These are phyloP conservation scores for Anser brachyrhynchus DNA, from an alignment of 2,113 vertebrate genomes.

Conservation along the genomic window DNA sequence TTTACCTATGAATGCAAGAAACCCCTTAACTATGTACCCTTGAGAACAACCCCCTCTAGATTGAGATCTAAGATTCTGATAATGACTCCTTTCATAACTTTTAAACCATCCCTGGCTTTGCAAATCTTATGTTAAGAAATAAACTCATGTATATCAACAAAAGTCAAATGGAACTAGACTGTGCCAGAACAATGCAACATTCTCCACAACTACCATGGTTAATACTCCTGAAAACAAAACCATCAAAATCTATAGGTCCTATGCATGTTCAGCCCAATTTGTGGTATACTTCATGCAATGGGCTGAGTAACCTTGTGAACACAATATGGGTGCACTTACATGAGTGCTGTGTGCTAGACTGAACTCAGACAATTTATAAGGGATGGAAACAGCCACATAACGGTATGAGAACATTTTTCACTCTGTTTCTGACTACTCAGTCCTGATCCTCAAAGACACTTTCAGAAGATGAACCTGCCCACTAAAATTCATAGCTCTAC, in stretches of 20 bases:
- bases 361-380: not conserved
- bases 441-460: not conserved
- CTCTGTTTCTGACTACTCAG: not conserved
- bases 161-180: not conserved
- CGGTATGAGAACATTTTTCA: not conserved
- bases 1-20: not conserved
- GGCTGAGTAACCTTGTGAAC: not conserved
- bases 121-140: not conserved
- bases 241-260: not conserved
- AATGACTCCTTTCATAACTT: not conserved
- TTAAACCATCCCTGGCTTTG: not conserved
- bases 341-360: not conserved
- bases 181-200: not conserved
- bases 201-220: not conserved
- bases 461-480: not conserved
- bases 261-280: not conserved
- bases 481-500: not conserved
- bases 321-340: not conserved
- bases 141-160: not conserved
- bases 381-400: not conserved
- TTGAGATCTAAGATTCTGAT: not conserved
- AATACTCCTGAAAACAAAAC: not conserved
- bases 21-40: not conserved
- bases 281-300: not conserved
- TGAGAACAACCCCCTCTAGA: not conserved